Conservation (phyloP, 2,797 vertebrate species). For the Poeciliopsis infans region DNA sequence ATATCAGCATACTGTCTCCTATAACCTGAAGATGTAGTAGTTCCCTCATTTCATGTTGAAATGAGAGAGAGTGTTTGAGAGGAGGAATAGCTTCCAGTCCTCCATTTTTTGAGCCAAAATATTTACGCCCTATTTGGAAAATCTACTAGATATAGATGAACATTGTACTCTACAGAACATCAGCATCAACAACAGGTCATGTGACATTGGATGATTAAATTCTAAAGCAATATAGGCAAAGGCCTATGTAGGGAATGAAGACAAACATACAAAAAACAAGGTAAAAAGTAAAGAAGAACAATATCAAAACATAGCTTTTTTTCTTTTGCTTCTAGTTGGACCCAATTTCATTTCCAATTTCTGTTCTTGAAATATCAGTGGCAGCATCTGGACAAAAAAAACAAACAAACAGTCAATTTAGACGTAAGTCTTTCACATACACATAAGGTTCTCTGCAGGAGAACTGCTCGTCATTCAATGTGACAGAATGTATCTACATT, state of each 20-base stretch:
- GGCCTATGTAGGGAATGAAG: neutral
- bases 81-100: neutral
- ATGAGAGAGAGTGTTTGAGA: neutral
- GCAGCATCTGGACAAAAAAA: neutral
- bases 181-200: neutral
- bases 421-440: neutral
- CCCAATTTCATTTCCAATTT: constrained; percentile 2
- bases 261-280: neutral
- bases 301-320: neutral
- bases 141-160: neutral
- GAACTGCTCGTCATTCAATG: neutral
- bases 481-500: neutral
- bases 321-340: neutral
- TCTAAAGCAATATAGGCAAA: neutral
- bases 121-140: neutral
- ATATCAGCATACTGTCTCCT: neutral
- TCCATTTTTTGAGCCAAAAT: neutral
- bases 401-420: neutral
- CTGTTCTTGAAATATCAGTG: neutral
- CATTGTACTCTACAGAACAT: neutral
- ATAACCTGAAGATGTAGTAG: neutral
- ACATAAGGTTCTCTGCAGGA: neutral
- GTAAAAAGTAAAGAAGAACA: neutral
- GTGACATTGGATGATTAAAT: neutral
- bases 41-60: neutral